A percentile compares a stretch with the other conserved stretches of the same genome.
Conservation (phyloP, 2,888 invertebrate species). For the Sminthurinus aureus region DNA sequence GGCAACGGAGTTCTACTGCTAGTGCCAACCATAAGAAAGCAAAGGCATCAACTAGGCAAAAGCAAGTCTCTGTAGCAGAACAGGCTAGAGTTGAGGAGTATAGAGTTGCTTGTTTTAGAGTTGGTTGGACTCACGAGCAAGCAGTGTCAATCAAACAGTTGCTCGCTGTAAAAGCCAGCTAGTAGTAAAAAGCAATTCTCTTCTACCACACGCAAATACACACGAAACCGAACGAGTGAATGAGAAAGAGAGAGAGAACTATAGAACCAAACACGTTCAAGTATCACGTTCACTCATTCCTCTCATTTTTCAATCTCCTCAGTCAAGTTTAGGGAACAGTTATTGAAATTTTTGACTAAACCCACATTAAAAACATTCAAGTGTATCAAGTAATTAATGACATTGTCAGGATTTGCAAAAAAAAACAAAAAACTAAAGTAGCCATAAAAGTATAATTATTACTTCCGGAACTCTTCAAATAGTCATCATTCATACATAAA, state of each 20-base stretch:
- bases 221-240: conserved; percentile 20
- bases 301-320: neutral
- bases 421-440: neutral
- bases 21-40: neutral
- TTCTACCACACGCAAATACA: conserved; percentile 34
- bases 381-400: conserved; percentile 14
- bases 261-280: neutral
- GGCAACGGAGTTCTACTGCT: neutral
- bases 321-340: neutral
- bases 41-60: neutral
- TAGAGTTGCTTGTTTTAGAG: conserved; percentile 15
- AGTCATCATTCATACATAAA: too few relatives aligned
- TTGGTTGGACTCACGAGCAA: conserved; percentile 44
- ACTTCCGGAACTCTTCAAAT: neutral
- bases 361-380: neutral
- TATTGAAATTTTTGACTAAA: neutral
- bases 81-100: conserved; percentile 20
- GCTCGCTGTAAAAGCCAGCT: conserved; percentile 46
- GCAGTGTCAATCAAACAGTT: conserved; percentile 57
- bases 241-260: conserved; percentile 4
- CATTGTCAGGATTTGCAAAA: neutral
- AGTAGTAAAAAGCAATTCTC: conserved; percentile 23
- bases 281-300: neutral
- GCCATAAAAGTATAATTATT: neutral
- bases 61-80: conserved; percentile 14